These are phyloP conservation scores for Macrosteles quadrilineatus DNA, from an alignment of 1,140 invertebrate genomes.

Conservation along the genomic window DNA sequence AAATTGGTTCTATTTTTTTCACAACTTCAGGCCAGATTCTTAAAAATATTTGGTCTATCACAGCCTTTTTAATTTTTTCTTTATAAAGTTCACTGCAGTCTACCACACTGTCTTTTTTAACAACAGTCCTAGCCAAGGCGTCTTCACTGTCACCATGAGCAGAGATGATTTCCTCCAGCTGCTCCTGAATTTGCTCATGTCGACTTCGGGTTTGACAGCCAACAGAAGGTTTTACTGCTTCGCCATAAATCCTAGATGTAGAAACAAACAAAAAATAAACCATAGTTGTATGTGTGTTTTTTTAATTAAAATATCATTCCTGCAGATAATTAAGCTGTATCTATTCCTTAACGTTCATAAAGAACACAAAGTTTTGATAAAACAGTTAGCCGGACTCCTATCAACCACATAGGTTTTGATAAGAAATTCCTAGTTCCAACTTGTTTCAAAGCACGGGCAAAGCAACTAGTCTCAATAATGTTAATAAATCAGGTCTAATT, in stretches of 20 bases:
- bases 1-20: conserved; percentile 28
- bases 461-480: too few species aligned
- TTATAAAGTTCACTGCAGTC: conserved; percentile 4
- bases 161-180: conserved; percentile 17
- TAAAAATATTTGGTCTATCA: conserved; percentile 28
- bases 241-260: background rate
- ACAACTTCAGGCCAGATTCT: conserved; percentile 28
- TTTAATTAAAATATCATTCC: too few species aligned
- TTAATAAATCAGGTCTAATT: too few species aligned
- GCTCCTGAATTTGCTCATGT: background rate
- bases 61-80: conserved; percentile 25
- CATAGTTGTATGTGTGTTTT: too few species aligned
- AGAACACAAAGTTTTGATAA: too few species aligned
- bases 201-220: conserved; percentile 14
- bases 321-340: too few species aligned
- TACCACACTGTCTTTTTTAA: background rate
- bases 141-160: background rate
- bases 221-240: background rate
- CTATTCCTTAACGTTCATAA: too few species aligned
- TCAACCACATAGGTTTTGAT: too few species aligned
- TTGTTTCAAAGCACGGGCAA: too few species aligned
- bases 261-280: too few species aligned
- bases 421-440: too few species aligned
- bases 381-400: too few species aligned
- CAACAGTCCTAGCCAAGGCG: background rate